Evolutionary conservation across 2,113 vertebrate species (phyloP).

Genomic region (Nicator chloris): DNA sequence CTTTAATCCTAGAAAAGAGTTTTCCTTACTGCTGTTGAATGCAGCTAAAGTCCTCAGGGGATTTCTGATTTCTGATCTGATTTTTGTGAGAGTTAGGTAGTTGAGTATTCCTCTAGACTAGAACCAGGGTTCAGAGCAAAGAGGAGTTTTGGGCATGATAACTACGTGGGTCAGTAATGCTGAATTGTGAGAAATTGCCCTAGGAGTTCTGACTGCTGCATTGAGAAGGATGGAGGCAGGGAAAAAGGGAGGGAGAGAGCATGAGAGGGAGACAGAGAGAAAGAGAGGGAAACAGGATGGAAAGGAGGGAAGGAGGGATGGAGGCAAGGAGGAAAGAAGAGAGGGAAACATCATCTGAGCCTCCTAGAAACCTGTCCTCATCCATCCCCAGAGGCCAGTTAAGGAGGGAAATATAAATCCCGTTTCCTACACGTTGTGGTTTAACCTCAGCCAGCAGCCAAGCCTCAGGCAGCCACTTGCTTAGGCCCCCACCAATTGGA

Average conservation of each 20-base stretch:
- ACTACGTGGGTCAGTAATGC: not conserved
- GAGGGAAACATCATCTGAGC: not conserved
- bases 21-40: not conserved
- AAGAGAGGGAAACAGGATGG: too few species aligned
- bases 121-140: not conserved
- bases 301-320: not conserved
- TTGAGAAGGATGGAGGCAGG: not conserved
- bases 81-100: not conserved
- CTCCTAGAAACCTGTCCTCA: not conserved
- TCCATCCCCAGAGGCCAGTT: not conserved
- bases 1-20: not conserved
- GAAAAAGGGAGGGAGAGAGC: not conserved
- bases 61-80: not conserved
- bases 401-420: not conserved
- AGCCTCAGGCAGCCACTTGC: fast-evolving
- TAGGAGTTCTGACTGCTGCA: not conserved
- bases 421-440: not conserved
- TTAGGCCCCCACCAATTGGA: not conserved
- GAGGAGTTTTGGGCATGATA: not conserved
- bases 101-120: not conserved
- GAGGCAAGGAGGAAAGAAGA: not conserved
- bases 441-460: not conserved
- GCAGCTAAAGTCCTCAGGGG: not conserved
- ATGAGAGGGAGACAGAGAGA: not conserved
- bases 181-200: not conserved